phyloP scores from a whole-genome alignment of 2,888 invertebrate genomes.

The Leucoptera coffeella region DNA sequence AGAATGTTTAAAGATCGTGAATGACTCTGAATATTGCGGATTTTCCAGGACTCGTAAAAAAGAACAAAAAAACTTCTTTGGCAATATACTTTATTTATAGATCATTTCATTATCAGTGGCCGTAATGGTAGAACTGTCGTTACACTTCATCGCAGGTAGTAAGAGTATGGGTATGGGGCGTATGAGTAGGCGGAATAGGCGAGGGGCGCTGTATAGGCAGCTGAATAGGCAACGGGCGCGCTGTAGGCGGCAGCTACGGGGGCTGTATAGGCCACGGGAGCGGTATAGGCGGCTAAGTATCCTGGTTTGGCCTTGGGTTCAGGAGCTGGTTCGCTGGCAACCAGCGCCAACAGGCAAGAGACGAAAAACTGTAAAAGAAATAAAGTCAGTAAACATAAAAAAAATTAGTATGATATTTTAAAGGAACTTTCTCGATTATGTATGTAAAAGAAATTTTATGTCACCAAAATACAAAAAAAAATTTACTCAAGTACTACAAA shows the following conservation, averaged over 20 bases:
- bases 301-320: constrained; percentile 17
- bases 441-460: too few relatives aligned
- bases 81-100: neutral
- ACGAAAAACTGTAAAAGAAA: constrained; percentile 31
- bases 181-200: constrained; percentile 19
- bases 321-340: constrained; percentile 19
- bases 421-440: too few relatives aligned
- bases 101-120: neutral
- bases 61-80: neutral
- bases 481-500: too few relatives aligned
- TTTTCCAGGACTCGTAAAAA: too few relatives aligned
- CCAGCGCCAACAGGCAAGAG: constrained; percentile 41
- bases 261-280: constrained; percentile 20
- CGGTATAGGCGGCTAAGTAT: constrained; percentile 9
- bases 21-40: too few relatives aligned
- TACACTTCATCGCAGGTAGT: constrained; percentile 6
- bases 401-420: too few relatives aligned
- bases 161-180: constrained; percentile 18
- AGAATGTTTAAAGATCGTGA: too few relatives aligned
- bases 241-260: constrained; percentile 14
- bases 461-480: too few relatives aligned
- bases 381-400: too few relatives aligned
- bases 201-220: constrained; percentile 17
- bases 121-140: neutral
- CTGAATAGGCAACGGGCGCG: constrained; percentile 16